These are phyloP conservation scores for Artibeus jamaicensis DNA, from an alignment of 2,797 vertebrate genomes.

Conservation along the genomic window DNA sequence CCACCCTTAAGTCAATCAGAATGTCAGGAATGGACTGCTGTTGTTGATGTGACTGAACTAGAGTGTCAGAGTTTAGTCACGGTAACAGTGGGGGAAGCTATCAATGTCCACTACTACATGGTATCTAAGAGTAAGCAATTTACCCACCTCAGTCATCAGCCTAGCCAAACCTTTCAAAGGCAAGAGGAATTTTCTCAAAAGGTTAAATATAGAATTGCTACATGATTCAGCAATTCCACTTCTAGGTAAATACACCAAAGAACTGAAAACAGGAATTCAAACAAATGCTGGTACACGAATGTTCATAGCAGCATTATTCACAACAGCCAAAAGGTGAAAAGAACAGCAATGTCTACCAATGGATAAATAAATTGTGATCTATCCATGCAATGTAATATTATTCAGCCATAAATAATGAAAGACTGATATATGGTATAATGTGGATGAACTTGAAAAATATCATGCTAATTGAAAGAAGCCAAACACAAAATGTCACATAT, in stretches of 20 bases:
- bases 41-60: background rate
- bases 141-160: background rate
- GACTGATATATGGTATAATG: fast-evolving
- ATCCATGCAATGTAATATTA: background rate
- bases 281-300: background rate
- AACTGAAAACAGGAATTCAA: background rate
- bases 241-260: background rate
- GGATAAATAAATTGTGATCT: background rate
- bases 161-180: background rate
- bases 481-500: no score
- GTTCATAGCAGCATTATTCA: background rate
- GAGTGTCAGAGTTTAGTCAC: no score
- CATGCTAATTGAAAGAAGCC: background rate
- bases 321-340: background rate
- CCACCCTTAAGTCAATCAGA: background rate
- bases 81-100: background rate
- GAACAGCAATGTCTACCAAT: background rate
- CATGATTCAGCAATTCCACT: background rate
- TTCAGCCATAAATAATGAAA: background rate
- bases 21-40: background rate
- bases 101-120: background rate
- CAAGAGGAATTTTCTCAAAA: background rate
- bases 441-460: background rate
- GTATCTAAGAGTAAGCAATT: background rate
- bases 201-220: background rate